Conservation (phyloP, 2,113 vertebrate species). For the Mormyrus lacerda region DNA sequence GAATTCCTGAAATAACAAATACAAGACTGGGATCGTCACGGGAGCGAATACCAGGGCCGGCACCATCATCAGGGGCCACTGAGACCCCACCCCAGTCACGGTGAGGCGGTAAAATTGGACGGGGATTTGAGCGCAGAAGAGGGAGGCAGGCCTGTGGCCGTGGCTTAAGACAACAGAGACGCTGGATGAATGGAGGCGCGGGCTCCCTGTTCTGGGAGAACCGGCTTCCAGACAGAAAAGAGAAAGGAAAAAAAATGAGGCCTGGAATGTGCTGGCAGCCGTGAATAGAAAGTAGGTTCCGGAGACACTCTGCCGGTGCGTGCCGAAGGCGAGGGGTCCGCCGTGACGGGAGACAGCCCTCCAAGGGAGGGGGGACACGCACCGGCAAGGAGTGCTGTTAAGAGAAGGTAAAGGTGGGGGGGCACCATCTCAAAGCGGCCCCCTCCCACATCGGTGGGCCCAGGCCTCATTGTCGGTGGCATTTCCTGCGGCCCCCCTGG, state of each 20-base stretch:
- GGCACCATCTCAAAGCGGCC: background rate
- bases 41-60: background rate
- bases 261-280: slow-evolving; percentile 50
- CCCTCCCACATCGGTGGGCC: background rate
- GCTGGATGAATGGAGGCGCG: slow-evolving; percentile 14
- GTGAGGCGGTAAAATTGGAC: background rate
- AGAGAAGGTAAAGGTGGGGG: background rate
- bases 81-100: background rate
- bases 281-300: slow-evolving; percentile 30
- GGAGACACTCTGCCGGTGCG: slow-evolving; percentile 41
- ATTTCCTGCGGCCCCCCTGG: slow-evolving; percentile 4
- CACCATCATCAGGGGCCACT: background rate
- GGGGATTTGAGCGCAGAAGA: slow-evolving; percentile 16
- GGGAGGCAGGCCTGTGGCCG: slow-evolving; percentile 14
- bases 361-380: background rate
- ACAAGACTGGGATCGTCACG: background rate
- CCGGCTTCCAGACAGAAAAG: slow-evolving; percentile 13
- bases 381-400: background rate
- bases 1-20: background rate
- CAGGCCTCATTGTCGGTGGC: background rate
- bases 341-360: background rate
- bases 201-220: background rate
- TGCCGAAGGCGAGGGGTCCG: background rate
- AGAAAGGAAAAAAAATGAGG: slow-evolving; percentile 24
- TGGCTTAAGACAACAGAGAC: background rate